Conservation (phyloP, 2,797 vertebrate genomes). For the Pangasius macronema region DNA sequence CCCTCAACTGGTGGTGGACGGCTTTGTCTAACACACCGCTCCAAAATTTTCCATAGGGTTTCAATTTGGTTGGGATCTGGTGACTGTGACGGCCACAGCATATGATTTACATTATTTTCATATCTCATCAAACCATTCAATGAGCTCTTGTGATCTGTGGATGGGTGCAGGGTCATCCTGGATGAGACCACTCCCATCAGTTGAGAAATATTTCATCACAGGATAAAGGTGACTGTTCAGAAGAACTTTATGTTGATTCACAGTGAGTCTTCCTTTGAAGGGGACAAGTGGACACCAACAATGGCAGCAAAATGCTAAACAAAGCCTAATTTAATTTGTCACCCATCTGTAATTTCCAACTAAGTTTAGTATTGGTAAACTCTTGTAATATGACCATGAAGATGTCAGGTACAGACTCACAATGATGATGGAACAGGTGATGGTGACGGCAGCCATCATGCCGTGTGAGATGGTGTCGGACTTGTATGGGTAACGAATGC, state of each 20-base stretch:
- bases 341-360: neutral
- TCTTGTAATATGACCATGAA: neutral
- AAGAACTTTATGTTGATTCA: neutral
- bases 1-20: neutral
- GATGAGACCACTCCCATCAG: neutral
- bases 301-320: neutral
- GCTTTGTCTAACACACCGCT: neutral
- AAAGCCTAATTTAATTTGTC: neutral
- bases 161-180: neutral
- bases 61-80: neutral
- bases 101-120: neutral
- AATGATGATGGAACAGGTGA: slow-evolving; percentile 84
- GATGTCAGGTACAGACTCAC: slow-evolving; percentile 72
- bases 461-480: slow-evolving; percentile 90
- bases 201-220: neutral
- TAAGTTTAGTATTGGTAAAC: neutral
- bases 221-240: neutral
- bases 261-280: neutral
- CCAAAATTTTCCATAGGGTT: neutral
- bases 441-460: slow-evolving; percentile 88
- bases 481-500: slow-evolving; percentile 89
- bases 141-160: neutral
- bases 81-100: neutral
- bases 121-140: neutral
- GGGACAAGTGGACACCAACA: neutral